phyloP scores from a whole-genome alignment of 2,113 vertebrate species.

The Tragelaphus scriptus region DNA sequence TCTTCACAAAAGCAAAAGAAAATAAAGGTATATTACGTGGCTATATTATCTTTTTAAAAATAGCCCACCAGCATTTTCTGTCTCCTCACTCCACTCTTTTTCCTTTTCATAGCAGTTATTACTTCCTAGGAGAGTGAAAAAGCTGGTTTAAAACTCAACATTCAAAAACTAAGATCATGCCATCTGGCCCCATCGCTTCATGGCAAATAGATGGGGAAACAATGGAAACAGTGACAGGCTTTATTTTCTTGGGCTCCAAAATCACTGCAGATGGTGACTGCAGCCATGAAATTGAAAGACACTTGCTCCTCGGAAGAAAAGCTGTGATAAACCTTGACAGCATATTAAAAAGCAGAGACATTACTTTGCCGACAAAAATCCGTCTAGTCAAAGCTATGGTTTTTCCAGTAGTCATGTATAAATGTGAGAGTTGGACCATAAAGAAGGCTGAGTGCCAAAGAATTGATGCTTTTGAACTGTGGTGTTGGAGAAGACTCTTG shows the following conservation, averaged over 20 bases:
- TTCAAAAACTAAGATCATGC: neutral
- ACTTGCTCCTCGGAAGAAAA: neutral
- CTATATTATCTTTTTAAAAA: neutral
- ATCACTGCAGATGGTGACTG: neutral
- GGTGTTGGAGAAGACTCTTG: neutral
- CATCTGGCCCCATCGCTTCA: neutral
- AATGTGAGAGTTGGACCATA: neutral
- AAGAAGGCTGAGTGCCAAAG: fast-evolving
- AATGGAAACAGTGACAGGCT: neutral
- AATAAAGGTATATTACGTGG: neutral
- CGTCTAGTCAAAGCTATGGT: neutral
- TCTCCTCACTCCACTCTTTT: neutral
- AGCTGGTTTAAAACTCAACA: neutral
- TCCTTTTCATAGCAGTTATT: neutral
- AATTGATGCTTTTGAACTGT: neutral
- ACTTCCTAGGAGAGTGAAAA: neutral
- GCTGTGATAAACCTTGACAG: neutral
- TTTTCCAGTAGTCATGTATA: neutral
- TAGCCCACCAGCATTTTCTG: neutral
- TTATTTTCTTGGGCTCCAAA: neutral
- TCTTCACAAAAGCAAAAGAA: neutral
- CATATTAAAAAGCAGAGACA: neutral
- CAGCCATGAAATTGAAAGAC: neutral
- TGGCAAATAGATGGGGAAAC: neutral
- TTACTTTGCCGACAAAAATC: neutral